Evolutionary conservation across 2,888 invertebrate genomes (phyloP).

Genomic region (Sesia bembeciformis): DNA sequence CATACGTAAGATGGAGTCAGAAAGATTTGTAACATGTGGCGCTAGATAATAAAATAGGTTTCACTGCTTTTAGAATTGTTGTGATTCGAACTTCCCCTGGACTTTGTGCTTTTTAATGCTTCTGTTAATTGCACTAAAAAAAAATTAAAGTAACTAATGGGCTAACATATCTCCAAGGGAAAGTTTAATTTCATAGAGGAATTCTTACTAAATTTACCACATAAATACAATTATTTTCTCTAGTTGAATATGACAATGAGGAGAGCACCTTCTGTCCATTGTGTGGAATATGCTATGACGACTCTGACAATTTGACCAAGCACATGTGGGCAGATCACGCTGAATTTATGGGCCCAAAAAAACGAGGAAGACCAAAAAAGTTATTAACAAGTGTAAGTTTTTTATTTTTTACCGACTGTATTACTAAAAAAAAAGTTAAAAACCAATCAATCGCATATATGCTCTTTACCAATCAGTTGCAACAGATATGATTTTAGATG

Average conservation of each 20-base stretch:
- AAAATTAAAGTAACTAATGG: background rate
- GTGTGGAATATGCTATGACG: conserved; percentile 41
- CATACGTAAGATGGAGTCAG: too few relatives aligned
- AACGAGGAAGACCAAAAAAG: conserved; percentile 57
- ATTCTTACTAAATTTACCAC: background rate
- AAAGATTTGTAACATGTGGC: too few relatives aligned
- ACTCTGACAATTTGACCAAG: conserved; percentile 41
- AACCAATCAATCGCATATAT: too few relatives aligned
- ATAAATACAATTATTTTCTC: conserved; percentile 9
- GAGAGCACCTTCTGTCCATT: conserved; percentile 46
- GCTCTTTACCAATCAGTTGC: too few relatives aligned
- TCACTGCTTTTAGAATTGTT: too few relatives aligned
- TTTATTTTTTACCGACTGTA: conserved; percentile 2
- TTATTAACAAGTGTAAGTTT: conserved; percentile 43
- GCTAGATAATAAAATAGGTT: too few relatives aligned
- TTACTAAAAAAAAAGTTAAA: conserved; percentile 1
- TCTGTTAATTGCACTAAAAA: too few relatives aligned
- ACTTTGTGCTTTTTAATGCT: too few relatives aligned
- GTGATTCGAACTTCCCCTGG: too few relatives aligned
- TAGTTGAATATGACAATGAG: conserved; percentile 39
- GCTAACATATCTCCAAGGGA: background rate
- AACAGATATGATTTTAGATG: too few relatives aligned
- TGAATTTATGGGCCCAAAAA: conserved; percentile 60
- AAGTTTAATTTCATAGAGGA: background rate
- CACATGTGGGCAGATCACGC: conserved; percentile 54